Conservation (phyloP, 2,888 invertebrate genomes). For the Dryococelus australis region DNA sequence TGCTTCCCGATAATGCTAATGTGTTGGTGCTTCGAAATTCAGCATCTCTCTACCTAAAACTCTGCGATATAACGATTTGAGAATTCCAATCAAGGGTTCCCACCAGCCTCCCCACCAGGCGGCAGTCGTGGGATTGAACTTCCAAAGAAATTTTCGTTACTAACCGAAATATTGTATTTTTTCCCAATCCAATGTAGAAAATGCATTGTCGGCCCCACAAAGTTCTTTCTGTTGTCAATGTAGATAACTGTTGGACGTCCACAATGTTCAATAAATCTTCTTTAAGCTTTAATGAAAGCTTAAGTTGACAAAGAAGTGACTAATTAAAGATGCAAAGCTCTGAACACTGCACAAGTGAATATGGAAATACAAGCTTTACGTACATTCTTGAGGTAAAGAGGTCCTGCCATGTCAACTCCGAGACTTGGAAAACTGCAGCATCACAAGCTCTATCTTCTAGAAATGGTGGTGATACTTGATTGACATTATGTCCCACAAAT, state of each 20-base stretch:
- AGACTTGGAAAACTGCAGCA: slow-evolving; percentile 45
- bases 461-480: neutral
- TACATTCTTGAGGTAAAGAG: slow-evolving; percentile 50
- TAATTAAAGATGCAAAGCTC: slow-evolving; percentile 56
- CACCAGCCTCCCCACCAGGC: slow-evolving; percentile 60
- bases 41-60: slow-evolving; percentile 53
- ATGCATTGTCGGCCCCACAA: neutral
- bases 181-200: neutral
- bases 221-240: slow-evolving; percentile 22
- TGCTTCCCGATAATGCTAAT: no score
- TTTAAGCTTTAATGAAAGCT: slow-evolving; percentile 52
- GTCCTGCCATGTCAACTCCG: slow-evolving; percentile 56
- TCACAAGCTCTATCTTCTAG: neutral
- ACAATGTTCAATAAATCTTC: slow-evolving; percentile 53
- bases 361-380: slow-evolving; percentile 54
- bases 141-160: neutral
- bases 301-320: slow-evolving; percentile 51
- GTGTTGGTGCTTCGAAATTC: slow-evolving; percentile 48
- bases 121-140: slow-evolving; percentile 56
- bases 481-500: neutral
- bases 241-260: slow-evolving; percentile 52
- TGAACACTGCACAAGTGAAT: slow-evolving; percentile 56
- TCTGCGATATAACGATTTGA: slow-evolving; percentile 55
- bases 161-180: neutral
- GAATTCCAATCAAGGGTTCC: slow-evolving; percentile 55